phyloP scores from a whole-genome alignment of 2,888 invertebrate species.

The Meandrusa payeni region DNA sequence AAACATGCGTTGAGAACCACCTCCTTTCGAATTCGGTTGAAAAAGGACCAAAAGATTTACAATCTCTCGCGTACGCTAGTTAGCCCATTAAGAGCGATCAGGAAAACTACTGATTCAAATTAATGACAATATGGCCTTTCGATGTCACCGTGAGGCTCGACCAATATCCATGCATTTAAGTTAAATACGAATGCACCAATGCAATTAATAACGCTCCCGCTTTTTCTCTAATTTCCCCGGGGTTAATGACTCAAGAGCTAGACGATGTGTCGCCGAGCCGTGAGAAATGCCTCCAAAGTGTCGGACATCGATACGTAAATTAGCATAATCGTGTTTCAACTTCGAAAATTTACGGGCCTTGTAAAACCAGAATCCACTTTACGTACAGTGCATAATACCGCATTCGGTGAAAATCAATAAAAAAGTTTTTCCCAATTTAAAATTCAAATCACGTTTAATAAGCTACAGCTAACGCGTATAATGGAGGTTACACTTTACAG shows the following conservation, averaged over 20 bases:
- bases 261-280: constrained; percentile 68
- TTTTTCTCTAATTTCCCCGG: constrained; percentile 35
- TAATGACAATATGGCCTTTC: neutral
- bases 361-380: constrained; percentile 13
- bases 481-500: too few species aligned
- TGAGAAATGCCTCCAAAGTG: constrained; percentile 61
- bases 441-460: too few species aligned
- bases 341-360: constrained; percentile 47
- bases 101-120: too few species aligned
- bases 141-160: neutral
- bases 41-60: too few species aligned
- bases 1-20: too few species aligned
- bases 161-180: constrained; percentile 13
- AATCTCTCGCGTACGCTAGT: too few species aligned
- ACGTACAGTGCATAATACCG: constrained; percentile 5
- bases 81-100: too few species aligned
- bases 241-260: constrained; percentile 59
- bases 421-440: neutral
- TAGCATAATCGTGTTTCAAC: constrained; percentile 66
- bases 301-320: constrained; percentile 48
- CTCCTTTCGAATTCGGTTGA: too few species aligned
- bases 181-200: constrained; percentile 26
- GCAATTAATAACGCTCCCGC: constrained; percentile 31
- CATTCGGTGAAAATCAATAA: too few species aligned
- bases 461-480: too few species aligned